Base-by-base conservation (phyloP, 2,797 vertebrate species). In the Sandelia bainsii region DNA sequence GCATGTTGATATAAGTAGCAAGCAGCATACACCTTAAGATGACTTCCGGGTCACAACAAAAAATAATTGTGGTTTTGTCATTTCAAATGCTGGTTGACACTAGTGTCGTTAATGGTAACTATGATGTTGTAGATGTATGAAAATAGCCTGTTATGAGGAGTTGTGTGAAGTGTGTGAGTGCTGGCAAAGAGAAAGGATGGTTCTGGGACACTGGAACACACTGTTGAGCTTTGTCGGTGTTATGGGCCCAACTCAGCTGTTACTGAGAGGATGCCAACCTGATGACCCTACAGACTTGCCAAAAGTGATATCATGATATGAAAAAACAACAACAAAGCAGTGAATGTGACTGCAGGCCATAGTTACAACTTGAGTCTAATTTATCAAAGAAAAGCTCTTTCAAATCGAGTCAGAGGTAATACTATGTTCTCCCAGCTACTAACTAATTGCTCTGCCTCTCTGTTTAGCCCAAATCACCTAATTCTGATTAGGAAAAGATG, bases 301-400 rank as follows among this genome's bases (percentile, higher is more conserved):
- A 49, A n/a, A 39, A 23, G 37, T 27, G 0, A 53, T 27, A 22
- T 46, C 2, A 12, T 17, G 42, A 10, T 2, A 54, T 17, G 14
- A 60, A 48, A 32, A 40, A 19, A 5, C 9, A 27, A 17, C 11
- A 57, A 48, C 54, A 49, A 44, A 71, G 27, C 40, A 53, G n/a
- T 14, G 25, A 48, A 65, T 72, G 22, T 68, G 59, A 54, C 56
- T 75, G 17, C 25, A 58, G 42, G 14, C 19, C 13, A 5, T 22
- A 29, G 25, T 16, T 46, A 10, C 19, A 70, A 48, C 46, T 61
- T 50, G 17, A 81, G 44, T 12, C 48, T 58, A 50, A 71, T 82
- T 72, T 60, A 45, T 80, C 39, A 54, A 57, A 69, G 61, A 44
- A 59, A 27, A 59, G 45, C 67, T 70, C 39, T 66, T 25, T 73